These are phyloP conservation scores for Rhynchomys soricoides DNA, from an alignment of 2,113 vertebrate genomes.

Conservation along the genomic window DNA sequence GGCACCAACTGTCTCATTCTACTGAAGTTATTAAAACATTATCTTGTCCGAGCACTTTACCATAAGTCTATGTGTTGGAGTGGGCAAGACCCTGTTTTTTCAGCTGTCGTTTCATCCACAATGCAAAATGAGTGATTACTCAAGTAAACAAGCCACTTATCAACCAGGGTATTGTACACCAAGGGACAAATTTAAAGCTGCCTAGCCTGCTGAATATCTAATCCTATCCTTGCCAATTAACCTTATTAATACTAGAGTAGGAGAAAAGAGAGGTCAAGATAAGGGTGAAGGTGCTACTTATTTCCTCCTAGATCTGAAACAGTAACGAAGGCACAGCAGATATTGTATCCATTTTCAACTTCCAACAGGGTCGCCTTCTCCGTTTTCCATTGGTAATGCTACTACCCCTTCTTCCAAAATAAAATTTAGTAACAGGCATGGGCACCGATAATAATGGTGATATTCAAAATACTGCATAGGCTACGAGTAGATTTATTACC, in stretches of 20 bases:
- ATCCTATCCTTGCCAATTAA: slow-evolving; percentile 75
- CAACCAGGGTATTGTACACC: background rate
- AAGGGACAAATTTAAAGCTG: slow-evolving; percentile 68
- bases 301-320: slow-evolving; percentile 30
- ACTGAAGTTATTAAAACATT: slow-evolving; percentile 13
- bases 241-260: slow-evolving; percentile 65
- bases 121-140: slow-evolving; percentile 55
- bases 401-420: background rate
- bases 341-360: background rate
- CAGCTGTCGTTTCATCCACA: slow-evolving; percentile 15
- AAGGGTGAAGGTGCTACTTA: slow-evolving; percentile 11
- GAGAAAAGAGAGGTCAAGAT: background rate
- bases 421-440: slow-evolving; percentile 15
- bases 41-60: slow-evolving; percentile 27
- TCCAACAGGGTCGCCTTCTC: background rate
- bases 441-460: background rate
- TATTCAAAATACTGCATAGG: slow-evolving; percentile 22
- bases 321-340: background rate
- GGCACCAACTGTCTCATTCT: background rate
- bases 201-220: slow-evolving; percentile 72
- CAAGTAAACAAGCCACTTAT: slow-evolving; percentile 45
- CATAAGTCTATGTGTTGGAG: background rate
- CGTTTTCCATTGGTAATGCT: background rate
- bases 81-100: background rate
- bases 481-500: background rate